A percentile compares a stretch with the other conserved stretches of the same genome.
Evolutionary conservation across 2,113 vertebrate genomes (phyloP).

Genomic region (Cyprinodon tularosa): DNA sequence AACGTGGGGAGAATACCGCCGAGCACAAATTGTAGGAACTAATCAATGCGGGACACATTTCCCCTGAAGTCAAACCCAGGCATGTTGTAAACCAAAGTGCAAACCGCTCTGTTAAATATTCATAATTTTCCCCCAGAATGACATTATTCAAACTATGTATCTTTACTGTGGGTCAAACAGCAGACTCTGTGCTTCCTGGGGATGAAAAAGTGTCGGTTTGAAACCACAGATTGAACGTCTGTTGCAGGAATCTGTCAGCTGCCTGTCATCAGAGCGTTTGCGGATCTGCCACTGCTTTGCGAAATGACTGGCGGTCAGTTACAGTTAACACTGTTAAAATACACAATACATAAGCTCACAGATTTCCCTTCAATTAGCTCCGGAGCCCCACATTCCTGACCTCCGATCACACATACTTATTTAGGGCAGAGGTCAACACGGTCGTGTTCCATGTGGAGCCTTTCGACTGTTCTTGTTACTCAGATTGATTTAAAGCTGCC

Average conservation of each 20-base stretch:
- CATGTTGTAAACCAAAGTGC: conserved; percentile 8
- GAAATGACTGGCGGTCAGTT: conserved; percentile 11
- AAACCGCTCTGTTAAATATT: neutral
- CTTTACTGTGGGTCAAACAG: neutral
- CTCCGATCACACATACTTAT: conserved; percentile 36
- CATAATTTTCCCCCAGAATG: neutral
- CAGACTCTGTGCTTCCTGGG: neutral
- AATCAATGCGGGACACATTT: conserved; percentile 51
- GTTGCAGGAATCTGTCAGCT: conserved; percentile 64
- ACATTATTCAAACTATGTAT: neutral
- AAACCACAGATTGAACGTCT: conserved; percentile 1
- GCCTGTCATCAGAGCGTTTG: conserved; percentile 63
- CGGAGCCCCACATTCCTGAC: conserved; percentile 67
- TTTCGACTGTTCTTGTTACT: neutral
- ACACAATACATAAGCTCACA: conserved; percentile 46
- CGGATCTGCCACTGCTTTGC: conserved; percentile 14
- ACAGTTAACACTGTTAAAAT: conserved; percentile 26
- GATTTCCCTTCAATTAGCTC: conserved; percentile 58
- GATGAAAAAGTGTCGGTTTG: neutral
- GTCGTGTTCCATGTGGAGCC: conserved; percentile 9
- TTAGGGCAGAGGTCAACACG: conserved; percentile 61
- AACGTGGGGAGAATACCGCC: conserved; percentile 56
- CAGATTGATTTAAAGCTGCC: neutral
- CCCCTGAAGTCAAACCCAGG: conserved; percentile 14
- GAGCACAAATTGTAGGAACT: conserved; percentile 35